Conservation (phyloP, 2,888 invertebrate genomes). For the Patella ulyssiponensis region DNA sequence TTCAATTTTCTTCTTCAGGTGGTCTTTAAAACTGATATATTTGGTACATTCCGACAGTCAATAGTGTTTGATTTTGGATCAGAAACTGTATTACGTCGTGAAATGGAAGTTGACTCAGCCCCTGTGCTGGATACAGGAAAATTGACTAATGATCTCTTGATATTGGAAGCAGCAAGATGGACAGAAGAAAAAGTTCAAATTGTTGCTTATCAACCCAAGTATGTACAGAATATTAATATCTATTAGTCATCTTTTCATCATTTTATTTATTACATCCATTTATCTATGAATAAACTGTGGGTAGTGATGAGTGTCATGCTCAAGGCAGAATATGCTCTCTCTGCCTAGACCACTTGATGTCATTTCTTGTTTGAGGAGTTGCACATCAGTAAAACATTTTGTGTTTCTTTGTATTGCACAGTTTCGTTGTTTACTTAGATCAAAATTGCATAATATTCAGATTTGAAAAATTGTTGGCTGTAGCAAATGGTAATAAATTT, state of each 20-base stretch:
- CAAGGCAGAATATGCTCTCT: too few relatives aligned
- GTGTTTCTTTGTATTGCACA: too few relatives aligned
- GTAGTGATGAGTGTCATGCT: neutral
- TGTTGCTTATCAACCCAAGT: conserved; percentile 71
- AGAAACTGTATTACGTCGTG: conserved; percentile 73
- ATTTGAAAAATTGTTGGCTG: too few relatives aligned
- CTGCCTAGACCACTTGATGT: too few relatives aligned
- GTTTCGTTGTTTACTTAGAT: too few relatives aligned
- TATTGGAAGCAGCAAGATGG: conserved; percentile 75
- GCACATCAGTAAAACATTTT: too few relatives aligned
- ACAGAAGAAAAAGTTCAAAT: conserved; percentile 76
- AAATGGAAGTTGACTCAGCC: conserved; percentile 83
- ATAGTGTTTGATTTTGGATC: conserved; percentile 83
- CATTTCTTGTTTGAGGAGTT: too few relatives aligned
- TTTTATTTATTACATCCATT: too few relatives aligned
- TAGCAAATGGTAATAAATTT: too few relatives aligned
- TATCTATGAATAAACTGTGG: too few relatives aligned
- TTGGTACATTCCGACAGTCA: conserved; percentile 85
- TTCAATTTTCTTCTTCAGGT: conserved; percentile 65
- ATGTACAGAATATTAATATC: conserved; percentile 23
- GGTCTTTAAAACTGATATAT: conserved; percentile 80
- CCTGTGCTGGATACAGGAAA: conserved; percentile 77
- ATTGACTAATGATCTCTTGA: conserved; percentile 59
- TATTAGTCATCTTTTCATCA: too few relatives aligned
- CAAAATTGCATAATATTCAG: too few relatives aligned